A percentile compares a stretch with the other conserved stretches of the same genome.
These are phyloP conservation scores for Mnemiopsis leidyi DNA, from an alignment of 37 sponge, comb jelly and placozoan genomes.

Conservation along the genomic window DNA sequence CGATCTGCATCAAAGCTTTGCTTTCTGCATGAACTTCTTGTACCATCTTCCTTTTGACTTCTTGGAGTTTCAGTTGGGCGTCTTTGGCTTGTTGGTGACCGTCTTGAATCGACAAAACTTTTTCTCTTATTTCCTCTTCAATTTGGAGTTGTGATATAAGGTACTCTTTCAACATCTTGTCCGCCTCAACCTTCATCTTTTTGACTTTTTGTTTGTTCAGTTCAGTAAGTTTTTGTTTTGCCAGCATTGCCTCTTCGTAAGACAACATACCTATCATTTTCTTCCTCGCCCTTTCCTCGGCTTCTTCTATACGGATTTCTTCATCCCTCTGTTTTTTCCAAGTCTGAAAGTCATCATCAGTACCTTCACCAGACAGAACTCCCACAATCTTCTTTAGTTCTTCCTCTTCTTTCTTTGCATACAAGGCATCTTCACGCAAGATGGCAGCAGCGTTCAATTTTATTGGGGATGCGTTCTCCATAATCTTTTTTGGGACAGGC, in stretches of 20 bases:
- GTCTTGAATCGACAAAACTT: conserved; percentile 79
- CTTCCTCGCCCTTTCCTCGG: conserved; percentile 85
- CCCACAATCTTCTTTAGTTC: conserved; percentile 74
- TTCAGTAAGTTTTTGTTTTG: conserved; percentile 73
- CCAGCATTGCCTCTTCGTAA: conserved; percentile 95
- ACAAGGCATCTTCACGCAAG: conserved; percentile 88
- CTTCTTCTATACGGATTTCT: conserved; percentile 82
- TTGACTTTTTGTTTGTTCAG: conserved; percentile 72
- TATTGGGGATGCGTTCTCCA: conserved; percentile 72
- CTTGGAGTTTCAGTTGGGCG: conserved; percentile 75
- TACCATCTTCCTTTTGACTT: conserved; percentile 86
- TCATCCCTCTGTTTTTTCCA: conserved; percentile 70
- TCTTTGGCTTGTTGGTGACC: conserved; percentile 80
- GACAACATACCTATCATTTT: conserved; percentile 77
- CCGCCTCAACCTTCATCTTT: conserved; percentile 81
- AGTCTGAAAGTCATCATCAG: conserved; percentile 57
- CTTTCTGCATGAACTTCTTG: conserved; percentile 85
- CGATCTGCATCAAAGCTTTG: conserved; percentile 80
- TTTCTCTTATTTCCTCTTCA: conserved; percentile 71
- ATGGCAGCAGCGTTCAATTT: conserved; percentile 95
- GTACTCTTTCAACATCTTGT: conserved; percentile 78
- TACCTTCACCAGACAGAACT: conserved; percentile 47
- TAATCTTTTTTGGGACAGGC: conserved; percentile 43
- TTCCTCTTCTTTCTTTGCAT: conserved; percentile 79
- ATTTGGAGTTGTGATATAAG: conserved; percentile 77